phyloP scores from a whole-genome alignment of 2,888 invertebrate genomes.

The Orchesellides sinensis region DNA sequence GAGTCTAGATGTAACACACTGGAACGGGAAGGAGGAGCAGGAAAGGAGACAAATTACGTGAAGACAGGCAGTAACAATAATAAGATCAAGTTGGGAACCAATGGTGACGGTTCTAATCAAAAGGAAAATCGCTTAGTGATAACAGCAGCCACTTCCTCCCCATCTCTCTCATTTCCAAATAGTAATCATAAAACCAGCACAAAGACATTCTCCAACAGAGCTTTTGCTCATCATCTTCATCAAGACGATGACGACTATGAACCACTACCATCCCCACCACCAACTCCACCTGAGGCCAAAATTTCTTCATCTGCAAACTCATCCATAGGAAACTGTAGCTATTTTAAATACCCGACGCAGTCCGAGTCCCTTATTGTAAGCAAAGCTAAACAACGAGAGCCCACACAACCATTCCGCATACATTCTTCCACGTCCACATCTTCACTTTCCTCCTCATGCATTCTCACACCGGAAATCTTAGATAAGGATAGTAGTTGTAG shows the following conservation, averaged over 20 bases:
- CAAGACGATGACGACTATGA: conserved; percentile 47
- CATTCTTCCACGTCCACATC: conserved; percentile 61
- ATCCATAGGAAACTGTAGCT: conserved; percentile 33
- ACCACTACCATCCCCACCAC: conserved; percentile 59
- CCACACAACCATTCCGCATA: conserved; percentile 47
- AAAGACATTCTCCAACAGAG: too few relatives aligned
- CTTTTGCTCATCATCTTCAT: too few relatives aligned
- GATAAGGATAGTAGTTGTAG: not conserved
- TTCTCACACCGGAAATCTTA: conserved; percentile 41
- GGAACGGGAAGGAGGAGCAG: conserved; percentile 26
- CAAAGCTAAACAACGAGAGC: not conserved
- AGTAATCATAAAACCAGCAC: not conserved
- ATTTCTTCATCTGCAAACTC: conserved; percentile 14
- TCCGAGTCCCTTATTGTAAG: too few relatives aligned
- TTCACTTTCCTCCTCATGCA: conserved; percentile 53
- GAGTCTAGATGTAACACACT: conserved; percentile 56
- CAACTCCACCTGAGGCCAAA: conserved; percentile 60
- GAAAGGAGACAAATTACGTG: not conserved
- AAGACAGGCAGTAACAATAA: not conserved
- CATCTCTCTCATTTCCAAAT: conserved; percentile 16
- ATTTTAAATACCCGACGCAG: conserved; percentile 42
- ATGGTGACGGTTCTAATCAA: not conserved
- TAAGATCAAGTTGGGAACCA: not conserved
- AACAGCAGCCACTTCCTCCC: conserved; percentile 41
- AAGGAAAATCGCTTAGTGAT: not conserved